Base-by-base conservation (phyloP, 1,140 invertebrate genomes). In the Drosophila carrolli region DNA sequence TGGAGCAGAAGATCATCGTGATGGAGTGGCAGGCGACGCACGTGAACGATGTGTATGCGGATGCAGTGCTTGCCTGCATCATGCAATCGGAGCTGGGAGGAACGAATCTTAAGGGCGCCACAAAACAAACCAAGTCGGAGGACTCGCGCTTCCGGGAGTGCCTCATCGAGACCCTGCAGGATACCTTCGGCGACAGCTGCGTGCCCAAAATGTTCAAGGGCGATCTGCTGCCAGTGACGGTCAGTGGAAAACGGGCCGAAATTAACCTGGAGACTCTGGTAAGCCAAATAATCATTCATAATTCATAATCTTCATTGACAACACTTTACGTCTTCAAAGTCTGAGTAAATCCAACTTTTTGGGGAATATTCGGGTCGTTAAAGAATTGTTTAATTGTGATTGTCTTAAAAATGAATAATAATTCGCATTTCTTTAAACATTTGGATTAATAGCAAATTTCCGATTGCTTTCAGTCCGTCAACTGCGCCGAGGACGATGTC, bases 1-100 rank as follows among this genome's bases (percentile, higher is more conserved):
- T 98, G n/a, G 97, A 98, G 71, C 95, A 95, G 23, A 96, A 96
- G 90, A 95, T 97, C 62, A 95, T 98, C 4, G 95, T 96, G 0
- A 94, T 99, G 51, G 98, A 97, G 94, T 99, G 99, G 99, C 93
- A 96, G 14, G 97, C 98, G 14, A 98, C 97, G 90, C 98, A 98
- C 10, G 96, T 99, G 16, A 97, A 98, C 90, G 98, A 99, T 92
- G 99, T 99, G 97, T 99, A 97, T 93, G 98, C 98, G 1, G 98
- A 99, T 94, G 96, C 98, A 16, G 96, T 99, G 11, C 93, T 99
- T 37, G 96, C 97, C 9, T 97, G 95, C 44, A 93, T 97, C 37
- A 93, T 98, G 68, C 95, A 96, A 92, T 96, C 96, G 4, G 96
- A 97, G 75, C 93, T 95, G 65, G 93, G 95, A 77, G 95, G 96